Percentiles rank a stretch among this genome's conserved stretches.
Conservation (phyloP, 30 jellyfish, hydroid and myxozoan genomes). For the Aurelia aurita complex sp. Pacific region DNA sequence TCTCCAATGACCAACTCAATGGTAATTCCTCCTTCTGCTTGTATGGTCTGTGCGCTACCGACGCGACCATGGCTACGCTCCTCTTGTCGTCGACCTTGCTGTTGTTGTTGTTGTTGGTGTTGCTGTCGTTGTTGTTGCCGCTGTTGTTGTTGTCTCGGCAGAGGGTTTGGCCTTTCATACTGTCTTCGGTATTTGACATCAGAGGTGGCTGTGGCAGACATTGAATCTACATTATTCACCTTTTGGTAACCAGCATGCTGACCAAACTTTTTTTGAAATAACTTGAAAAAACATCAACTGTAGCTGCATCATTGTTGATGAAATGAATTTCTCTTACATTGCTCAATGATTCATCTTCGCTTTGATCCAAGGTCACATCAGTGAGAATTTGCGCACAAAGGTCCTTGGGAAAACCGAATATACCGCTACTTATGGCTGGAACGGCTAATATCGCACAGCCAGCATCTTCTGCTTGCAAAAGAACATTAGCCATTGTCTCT, state of each 20-base stretch:
- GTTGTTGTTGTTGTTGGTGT: background rate
- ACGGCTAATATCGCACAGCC: constrained; percentile 45
- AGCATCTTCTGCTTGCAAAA: constrained; percentile 19
- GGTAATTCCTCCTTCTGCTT: background rate
- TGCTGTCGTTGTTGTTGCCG: background rate
- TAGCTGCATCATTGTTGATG: constrained; percentile 28
- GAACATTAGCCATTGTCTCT: constrained; percentile 22
- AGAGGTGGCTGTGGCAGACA: background rate
- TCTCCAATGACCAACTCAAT: constrained; percentile 42
- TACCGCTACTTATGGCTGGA: constrained; percentile 64
- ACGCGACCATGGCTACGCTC: background rate
- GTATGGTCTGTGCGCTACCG: background rate
- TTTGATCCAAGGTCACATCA: background rate
- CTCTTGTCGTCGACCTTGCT: background rate
- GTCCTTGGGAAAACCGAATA: constrained; percentile 50
- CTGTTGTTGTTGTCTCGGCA: background rate
- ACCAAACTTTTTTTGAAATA: constrained; percentile 1
- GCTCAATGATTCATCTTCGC: background rate
- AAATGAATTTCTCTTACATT: constrained; percentile 27
- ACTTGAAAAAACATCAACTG: constrained; percentile 20
- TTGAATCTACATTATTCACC: too few species aligned
- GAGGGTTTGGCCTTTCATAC: background rate
- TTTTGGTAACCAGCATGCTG: background rate
- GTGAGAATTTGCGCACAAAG: constrained; percentile 46
- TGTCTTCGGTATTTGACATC: background rate